These are phyloP conservation scores for Leptothorax acervorum DNA, from an alignment of 2,888 invertebrate genomes.

Conservation along the genomic window DNA sequence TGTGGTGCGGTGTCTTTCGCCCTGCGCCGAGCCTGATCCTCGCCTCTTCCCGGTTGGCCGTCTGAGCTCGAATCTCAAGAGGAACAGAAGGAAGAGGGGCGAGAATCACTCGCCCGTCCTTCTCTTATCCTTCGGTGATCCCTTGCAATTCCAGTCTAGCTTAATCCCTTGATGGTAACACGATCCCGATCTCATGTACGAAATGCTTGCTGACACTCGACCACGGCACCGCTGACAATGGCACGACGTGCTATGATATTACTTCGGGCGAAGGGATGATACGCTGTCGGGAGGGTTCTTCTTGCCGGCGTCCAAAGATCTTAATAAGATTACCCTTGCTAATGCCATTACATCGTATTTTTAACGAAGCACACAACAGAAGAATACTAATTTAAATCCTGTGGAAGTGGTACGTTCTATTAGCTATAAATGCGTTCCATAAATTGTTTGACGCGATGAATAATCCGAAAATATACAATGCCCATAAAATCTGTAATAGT, in stretches of 20 bases:
- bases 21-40: conserved; percentile 49
- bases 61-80: conserved; percentile 49
- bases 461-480: not conserved
- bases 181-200: conserved; percentile 68
- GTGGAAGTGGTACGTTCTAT: not conserved
- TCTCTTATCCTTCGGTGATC: conserved; percentile 69
- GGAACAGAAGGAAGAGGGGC: conserved; percentile 36
- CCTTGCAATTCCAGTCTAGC: conserved; percentile 73
- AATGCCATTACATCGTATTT: conserved; percentile 4
- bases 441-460: not conserved
- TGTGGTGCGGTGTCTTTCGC: conserved; percentile 38
- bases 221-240: conserved; percentile 63
- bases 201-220: conserved; percentile 72
- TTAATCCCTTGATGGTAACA: conserved; percentile 76
- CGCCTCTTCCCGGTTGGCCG: conserved; percentile 17
- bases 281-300: not conserved
- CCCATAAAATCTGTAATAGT: not conserved
- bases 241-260: conserved; percentile 61
- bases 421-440: not conserved
- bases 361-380: not conserved
- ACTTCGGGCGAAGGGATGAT: conserved; percentile 46
- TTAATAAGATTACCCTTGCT: not conserved
- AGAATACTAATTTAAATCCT: not conserved
- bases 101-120: conserved; percentile 52
- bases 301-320: not conserved